phyloP scores from a whole-genome alignment of 2,797 vertebrate species.

The Taenioides sp. region DNA sequence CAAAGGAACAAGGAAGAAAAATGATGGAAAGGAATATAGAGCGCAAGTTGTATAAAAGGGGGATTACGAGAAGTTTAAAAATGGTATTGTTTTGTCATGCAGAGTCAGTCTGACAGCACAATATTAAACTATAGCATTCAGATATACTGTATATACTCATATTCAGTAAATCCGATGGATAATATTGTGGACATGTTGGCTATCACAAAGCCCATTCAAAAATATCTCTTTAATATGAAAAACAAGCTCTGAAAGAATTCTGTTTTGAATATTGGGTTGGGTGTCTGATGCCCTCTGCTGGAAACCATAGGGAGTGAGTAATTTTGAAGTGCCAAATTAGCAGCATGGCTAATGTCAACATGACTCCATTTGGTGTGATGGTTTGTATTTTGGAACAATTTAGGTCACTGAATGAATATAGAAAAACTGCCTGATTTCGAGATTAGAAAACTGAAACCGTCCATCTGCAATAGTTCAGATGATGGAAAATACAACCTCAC shows the following conservation, averaged over 20 bases:
- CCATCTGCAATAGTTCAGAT: no score
- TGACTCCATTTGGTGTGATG: no score
- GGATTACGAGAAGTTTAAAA: not conserved
- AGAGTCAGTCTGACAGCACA: not conserved
- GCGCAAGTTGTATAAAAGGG: conserved; percentile 14
- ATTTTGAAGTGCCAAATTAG: not conserved
- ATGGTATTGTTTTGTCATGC: not conserved
- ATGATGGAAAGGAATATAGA: conserved; percentile 23
- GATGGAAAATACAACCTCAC: not conserved
- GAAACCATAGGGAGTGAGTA: not conserved
- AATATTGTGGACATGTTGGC: not conserved
- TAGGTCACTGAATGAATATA: no score
- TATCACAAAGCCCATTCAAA: no score
- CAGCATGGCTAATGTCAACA: not conserved
- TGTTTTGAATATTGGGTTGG: not conserved
- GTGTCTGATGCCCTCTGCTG: not conserved
- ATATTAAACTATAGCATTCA: not conserved
- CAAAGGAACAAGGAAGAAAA: conserved; percentile 31
- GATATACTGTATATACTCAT: not conserved
- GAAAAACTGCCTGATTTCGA: no score
- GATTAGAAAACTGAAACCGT: no score
- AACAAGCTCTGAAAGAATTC: not conserved
- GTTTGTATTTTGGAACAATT: no score
- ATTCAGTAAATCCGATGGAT: no score
- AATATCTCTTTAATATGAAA: not conserved